Percentiles rank a stretch among this genome's conserved stretches.
These are phyloP conservation scores for Chloroceryle aenea DNA, from an alignment of 2,113 vertebrate species.

Conservation along the genomic window DNA sequence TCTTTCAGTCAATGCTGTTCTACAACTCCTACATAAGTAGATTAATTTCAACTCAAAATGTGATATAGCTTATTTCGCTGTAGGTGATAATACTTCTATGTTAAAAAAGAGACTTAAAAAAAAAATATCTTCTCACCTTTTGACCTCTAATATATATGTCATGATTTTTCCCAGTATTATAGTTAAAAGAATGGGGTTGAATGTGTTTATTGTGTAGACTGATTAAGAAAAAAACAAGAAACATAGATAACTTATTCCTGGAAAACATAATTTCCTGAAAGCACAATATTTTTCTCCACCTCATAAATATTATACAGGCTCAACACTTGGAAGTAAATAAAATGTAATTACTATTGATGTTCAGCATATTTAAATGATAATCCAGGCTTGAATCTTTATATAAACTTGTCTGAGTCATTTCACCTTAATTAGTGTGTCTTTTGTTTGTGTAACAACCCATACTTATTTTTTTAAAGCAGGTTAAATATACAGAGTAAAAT, in stretches of 20 bases:
- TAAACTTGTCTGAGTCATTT: conserved; percentile 42
- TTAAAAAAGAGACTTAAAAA: not conserved
- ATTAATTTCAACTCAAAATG: not conserved
- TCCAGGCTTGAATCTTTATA: conserved; percentile 42
- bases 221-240: not conserved
- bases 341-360: conserved; percentile 64
- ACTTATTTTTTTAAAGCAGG: conserved; percentile 10
- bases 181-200: not conserved
- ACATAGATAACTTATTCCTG: not conserved
- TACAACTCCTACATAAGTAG: not conserved
- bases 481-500: not conserved
- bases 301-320: conserved; percentile 43
- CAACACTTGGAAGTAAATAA: conserved; percentile 62
- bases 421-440: conserved; percentile 29
- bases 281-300: conserved; percentile 7
- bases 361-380: conserved; percentile 48
- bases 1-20: not conserved
- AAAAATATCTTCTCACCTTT: not conserved
- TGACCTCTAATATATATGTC: not conserved
- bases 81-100: not conserved
- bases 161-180: not conserved
- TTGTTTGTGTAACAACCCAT: conserved; percentile 28
- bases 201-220: not conserved
- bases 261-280: conserved; percentile 32
- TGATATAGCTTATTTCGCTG: not conserved